Percentiles rank a stretch among this genome's conserved stretches.
Conservation (phyloP, 1,140 invertebrate genomes). For the Bombus cullumanus region DNA sequence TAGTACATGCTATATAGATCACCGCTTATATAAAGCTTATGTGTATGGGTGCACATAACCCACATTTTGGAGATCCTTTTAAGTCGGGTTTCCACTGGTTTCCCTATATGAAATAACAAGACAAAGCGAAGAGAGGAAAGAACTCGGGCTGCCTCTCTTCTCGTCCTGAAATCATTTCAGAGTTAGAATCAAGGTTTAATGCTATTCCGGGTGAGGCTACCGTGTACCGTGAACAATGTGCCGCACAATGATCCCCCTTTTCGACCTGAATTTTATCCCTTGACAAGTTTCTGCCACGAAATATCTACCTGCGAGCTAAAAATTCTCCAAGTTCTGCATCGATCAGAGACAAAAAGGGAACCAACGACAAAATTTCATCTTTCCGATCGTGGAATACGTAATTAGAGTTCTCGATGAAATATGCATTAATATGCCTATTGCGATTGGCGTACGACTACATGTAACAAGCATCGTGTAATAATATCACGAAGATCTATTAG, state of each 20-base stretch:
- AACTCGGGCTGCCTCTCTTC: not conserved
- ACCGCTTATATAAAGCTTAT: not conserved
- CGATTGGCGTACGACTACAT: not conserved
- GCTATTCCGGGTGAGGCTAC: constrained; percentile 53
- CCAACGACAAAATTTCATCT: constrained; percentile 23
- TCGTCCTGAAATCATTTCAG: constrained; percentile 60
- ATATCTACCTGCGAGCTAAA: constrained; percentile 51
- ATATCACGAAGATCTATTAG: too few relatives aligned
- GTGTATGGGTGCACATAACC: constrained; percentile 35
- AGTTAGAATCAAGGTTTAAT: constrained; percentile 71
- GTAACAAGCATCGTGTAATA: not conserved
- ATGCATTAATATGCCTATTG: not conserved
- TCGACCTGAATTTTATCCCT: constrained; percentile 63
- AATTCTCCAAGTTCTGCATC: constrained; percentile 33
- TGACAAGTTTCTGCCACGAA: constrained; percentile 47
- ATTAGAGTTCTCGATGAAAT: constrained; percentile 34
- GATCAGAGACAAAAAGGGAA: not conserved
- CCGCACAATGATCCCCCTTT: constrained; percentile 62
- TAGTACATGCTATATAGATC: not conserved
- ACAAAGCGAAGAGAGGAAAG: not conserved
- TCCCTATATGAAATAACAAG: constrained; percentile 21
- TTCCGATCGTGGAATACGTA: constrained; percentile 63
- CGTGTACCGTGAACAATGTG: constrained; percentile 63
- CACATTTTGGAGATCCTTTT: constrained; percentile 49
- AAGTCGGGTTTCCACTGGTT: constrained; percentile 13